Percentiles rank a stretch among this genome's conserved stretches.
Conservation (phyloP, 2,888 invertebrate species). For the Aromia moschata region DNA sequence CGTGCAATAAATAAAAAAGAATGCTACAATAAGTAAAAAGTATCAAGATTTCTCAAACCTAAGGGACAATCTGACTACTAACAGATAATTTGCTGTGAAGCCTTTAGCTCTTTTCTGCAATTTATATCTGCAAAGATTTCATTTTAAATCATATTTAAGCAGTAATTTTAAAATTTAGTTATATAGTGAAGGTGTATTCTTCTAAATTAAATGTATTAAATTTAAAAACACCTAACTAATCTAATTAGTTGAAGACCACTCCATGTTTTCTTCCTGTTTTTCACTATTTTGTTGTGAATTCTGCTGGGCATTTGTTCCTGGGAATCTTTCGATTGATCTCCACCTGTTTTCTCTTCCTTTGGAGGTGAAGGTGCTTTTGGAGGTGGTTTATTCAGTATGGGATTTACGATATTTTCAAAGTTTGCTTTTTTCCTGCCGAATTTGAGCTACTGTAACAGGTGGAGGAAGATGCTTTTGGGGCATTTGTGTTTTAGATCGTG, state of each 20-base stretch:
- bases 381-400: conserved; percentile 90
- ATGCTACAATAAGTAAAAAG: neutral
- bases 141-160: conserved; percentile 11
- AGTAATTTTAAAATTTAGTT: conserved; percentile 22
- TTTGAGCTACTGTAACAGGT: conserved; percentile 80
- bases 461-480: too few species aligned
- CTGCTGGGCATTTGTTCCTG: conserved; percentile 21
- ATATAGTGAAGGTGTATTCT: conserved; percentile 8
- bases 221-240: conserved; percentile 35
- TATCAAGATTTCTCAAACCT: neutral
- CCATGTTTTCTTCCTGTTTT: conserved; percentile 40
- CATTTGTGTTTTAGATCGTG: too few species aligned
- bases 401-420: conserved; percentile 69
- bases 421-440: conserved; percentile 82
- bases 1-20: conserved; percentile 3
- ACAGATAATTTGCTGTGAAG: neutral
- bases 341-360: conserved; percentile 58
- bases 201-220: conserved; percentile 22
- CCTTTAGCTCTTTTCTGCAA: conserved; percentile 7
- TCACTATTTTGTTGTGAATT: conserved; percentile 31
- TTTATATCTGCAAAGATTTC: conserved; percentile 18
- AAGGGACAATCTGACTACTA: neutral
- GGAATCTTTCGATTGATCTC: conserved; percentile 29
- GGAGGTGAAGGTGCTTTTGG: conserved; percentile 79
- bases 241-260: conserved; percentile 44